These are phyloP conservation scores for Rhinolophus sinicus DNA, from an alignment of 2,113 vertebrate genomes.

Conservation along the genomic window DNA sequence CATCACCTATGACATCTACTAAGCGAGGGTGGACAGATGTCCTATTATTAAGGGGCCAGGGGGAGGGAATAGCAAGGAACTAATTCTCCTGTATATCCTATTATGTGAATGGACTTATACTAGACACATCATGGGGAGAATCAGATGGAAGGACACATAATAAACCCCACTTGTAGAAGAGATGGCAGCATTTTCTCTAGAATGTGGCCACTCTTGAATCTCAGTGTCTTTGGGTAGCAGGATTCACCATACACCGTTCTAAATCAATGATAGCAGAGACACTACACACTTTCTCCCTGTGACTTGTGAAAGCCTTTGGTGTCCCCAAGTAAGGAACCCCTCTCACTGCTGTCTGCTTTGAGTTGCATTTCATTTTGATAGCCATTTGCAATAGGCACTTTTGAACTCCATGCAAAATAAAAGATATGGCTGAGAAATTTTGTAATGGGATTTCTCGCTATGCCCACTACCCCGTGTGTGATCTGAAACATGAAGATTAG, in stretches of 20 bases:
- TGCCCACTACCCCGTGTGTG: background rate
- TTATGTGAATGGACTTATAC: background rate
- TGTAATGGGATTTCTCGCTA: background rate
- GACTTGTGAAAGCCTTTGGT: background rate
- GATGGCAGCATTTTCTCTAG: background rate
- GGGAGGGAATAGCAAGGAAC: background rate
- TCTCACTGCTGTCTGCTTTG: background rate
- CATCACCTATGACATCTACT: background rate
- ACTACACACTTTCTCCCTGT: background rate
- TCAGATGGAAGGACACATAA: background rate
- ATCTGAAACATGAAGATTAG: background rate
- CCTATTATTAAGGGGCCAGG: background rate
- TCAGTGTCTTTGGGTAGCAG: background rate
- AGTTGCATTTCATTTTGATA: background rate
- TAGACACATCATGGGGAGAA: background rate
- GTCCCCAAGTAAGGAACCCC: background rate
- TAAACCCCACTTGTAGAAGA: background rate
- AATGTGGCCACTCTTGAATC: background rate
- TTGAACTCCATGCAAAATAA: background rate
- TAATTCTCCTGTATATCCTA: background rate
- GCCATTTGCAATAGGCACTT: background rate
- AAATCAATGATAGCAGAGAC: background rate
- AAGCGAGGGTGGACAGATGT: background rate
- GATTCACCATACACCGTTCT: background rate
- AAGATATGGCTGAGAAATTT: background rate